A percentile compares a stretch with the other conserved stretches of the same genome.
Conservation (phyloP, 30 jellyfish, hydroid and myxozoan genomes). For the Cassiopea xamachana region DNA sequence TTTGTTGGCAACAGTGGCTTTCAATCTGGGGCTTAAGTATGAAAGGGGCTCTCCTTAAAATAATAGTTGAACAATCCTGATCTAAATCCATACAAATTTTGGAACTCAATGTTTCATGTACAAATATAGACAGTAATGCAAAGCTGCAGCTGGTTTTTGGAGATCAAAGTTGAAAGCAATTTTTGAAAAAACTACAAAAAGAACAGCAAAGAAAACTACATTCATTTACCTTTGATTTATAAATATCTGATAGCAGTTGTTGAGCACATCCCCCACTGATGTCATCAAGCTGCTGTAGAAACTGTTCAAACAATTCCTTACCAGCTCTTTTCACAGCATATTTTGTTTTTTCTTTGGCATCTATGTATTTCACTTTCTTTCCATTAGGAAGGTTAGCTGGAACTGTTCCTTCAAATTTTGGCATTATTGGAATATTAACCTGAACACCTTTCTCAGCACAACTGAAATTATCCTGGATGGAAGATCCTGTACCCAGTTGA, state of each 20-base stretch:
- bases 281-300: conserved; percentile 63
- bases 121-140: no score
- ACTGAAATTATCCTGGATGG: no score
- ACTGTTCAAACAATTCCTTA: conserved; percentile 66
- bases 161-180: no score
- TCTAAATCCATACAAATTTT: no score
- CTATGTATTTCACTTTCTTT: conserved; percentile 48
- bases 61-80: no score
- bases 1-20: no score
- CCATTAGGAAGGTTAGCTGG: conserved; percentile 66
- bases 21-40: no score
- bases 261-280: conserved; percentile 79
- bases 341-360: conserved; percentile 57
- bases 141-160: no score
- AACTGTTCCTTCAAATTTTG: conserved; percentile 58
- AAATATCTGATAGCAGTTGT: conserved; percentile 58
- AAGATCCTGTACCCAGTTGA: not conserved
- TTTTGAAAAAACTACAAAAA: no score
- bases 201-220: no score
- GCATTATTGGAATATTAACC: conserved; percentile 57
- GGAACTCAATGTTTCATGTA: no score
- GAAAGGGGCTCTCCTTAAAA: no score
- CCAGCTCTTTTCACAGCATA: conserved; percentile 64
- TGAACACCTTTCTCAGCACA: conserved; percentile 62
- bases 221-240: conserved; percentile 56